These are phyloP conservation scores for Haliclona indistincta DNA, from an alignment of 37 sponge, comb jelly and placozoan species.

Conservation along the genomic window DNA sequence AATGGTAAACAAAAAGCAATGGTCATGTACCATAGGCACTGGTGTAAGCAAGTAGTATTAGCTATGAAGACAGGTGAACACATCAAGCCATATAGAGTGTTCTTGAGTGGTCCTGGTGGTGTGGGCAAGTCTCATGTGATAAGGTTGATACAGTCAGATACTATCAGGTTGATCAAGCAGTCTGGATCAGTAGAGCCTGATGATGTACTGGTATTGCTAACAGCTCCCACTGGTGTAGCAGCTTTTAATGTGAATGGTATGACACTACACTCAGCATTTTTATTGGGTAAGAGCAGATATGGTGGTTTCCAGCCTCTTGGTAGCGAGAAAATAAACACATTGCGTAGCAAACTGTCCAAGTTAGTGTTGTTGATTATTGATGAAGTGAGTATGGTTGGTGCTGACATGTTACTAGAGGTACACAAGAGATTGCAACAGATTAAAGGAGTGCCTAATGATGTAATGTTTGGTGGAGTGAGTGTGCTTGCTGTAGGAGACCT, in stretches of 20 bases:
- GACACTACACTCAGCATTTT: constrained; percentile 8
- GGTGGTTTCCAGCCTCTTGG: constrained; percentile 13
- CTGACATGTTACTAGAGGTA: constrained; percentile 26
- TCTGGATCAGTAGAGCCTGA: constrained; percentile 21
- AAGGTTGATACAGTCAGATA: constrained; percentile 26
- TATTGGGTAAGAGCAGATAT: constrained; percentile 6
- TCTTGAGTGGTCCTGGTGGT: constrained; percentile 51
- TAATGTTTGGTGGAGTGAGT: too few relatives aligned
- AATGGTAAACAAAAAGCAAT: constrained; percentile 13
- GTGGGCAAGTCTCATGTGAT: constrained; percentile 55
- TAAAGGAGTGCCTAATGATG: too few relatives aligned
- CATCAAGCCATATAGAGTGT: constrained; percentile 5
- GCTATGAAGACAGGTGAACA: constrained; percentile 35
- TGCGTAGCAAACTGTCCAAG: constrained; percentile 6
- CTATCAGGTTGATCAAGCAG: constrained; percentile 9
- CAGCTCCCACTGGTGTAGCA: constrained; percentile 20
- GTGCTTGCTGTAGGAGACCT: too few relatives aligned
- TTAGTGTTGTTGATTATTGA: constrained; percentile 52
- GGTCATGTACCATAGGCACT: constrained; percentile 24
- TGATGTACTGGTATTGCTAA: constrained; percentile 18
- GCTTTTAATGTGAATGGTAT: constrained; percentile 22
- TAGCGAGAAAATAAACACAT: constrained; percentile 21
- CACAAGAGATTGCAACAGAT: too few relatives aligned
- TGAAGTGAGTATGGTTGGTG: constrained; percentile 57
- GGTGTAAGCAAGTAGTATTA: constrained; percentile 35